These are phyloP conservation scores for Platycercus adscitus DNA, from an alignment of 2,113 vertebrate genomes.

Conservation along the genomic window DNA sequence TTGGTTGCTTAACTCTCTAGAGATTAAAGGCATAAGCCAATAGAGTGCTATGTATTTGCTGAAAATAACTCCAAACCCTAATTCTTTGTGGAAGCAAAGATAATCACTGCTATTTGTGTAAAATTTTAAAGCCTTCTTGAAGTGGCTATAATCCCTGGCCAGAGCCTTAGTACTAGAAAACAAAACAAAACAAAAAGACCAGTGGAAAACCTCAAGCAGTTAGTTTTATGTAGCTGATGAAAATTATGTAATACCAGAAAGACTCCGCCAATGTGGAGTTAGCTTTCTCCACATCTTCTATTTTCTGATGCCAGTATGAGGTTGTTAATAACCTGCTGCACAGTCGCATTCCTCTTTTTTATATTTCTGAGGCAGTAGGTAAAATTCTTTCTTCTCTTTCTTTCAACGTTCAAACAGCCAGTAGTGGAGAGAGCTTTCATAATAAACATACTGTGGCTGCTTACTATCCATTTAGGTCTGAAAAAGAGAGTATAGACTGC, in stretches of 20 bases:
- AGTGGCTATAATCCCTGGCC: background rate
- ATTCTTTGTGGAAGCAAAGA: background rate
- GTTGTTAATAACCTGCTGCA: background rate
- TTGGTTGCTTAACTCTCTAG: background rate
- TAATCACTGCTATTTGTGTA: background rate
- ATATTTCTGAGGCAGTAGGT: background rate
- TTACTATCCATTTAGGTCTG: background rate
- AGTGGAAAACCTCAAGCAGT: rapidly evolving
- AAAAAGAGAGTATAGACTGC: background rate
- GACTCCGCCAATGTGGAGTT: background rate
- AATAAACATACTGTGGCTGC: background rate
- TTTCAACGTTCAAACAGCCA: background rate
- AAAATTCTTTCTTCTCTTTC: background rate
- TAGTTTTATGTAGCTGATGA: background rate
- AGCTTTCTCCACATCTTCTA: background rate
- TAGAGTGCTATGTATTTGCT: background rate
- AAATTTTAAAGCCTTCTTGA: background rate
- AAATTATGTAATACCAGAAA: background rate
- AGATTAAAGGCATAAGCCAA: background rate
- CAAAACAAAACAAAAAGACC: background rate
- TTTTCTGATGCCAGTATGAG: background rate
- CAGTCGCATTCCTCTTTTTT: background rate
- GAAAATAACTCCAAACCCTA: background rate
- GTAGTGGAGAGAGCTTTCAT: background rate
- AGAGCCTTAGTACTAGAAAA: background rate